Percentiles rank a stretch among this genome's conserved stretches.
phyloP scores from a whole-genome alignment of 1,140 invertebrate genomes.

The Helicoverpa armigera region DNA sequence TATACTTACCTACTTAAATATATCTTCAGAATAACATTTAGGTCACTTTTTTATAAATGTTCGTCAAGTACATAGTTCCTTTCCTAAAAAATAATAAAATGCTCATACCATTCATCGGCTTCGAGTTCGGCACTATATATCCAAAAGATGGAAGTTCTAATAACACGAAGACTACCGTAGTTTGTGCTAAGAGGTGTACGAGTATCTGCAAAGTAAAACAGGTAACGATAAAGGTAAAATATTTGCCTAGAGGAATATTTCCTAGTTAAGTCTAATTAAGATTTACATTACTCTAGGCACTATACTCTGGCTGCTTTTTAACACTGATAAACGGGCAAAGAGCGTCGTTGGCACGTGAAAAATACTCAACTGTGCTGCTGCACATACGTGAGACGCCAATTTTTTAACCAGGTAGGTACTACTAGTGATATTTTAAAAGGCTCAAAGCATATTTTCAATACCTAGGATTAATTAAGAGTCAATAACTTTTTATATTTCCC shows the following conservation, averaged over 20 bases:
- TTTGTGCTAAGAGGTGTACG: neutral
- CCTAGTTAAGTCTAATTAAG: conserved; percentile 22
- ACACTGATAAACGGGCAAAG: neutral
- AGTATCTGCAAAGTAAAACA: neutral
- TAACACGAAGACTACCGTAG: neutral
- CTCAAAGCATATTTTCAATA: neutral
- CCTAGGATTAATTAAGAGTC: too few relatives aligned
- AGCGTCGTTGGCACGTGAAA: neutral
- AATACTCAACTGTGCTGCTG: neutral
- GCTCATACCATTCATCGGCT: neutral
- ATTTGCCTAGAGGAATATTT: neutral
- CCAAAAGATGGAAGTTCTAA: too few relatives aligned
- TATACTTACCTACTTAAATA: too few relatives aligned
- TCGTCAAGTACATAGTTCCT: too few relatives aligned
- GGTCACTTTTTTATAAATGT: too few relatives aligned
- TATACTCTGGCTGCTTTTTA: neutral
- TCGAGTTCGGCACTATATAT: neutral
- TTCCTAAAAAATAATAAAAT: neutral
- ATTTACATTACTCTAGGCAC: conserved; percentile 5
- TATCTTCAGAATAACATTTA: too few relatives aligned
- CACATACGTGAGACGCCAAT: too few relatives aligned
- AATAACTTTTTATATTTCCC: too few relatives aligned
- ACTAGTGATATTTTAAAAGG: neutral
- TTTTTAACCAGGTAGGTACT: neutral
- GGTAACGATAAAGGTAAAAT: neutral